phyloP scores from a whole-genome alignment of 2,797 vertebrate genomes.

The Simalia tracyae region DNA sequence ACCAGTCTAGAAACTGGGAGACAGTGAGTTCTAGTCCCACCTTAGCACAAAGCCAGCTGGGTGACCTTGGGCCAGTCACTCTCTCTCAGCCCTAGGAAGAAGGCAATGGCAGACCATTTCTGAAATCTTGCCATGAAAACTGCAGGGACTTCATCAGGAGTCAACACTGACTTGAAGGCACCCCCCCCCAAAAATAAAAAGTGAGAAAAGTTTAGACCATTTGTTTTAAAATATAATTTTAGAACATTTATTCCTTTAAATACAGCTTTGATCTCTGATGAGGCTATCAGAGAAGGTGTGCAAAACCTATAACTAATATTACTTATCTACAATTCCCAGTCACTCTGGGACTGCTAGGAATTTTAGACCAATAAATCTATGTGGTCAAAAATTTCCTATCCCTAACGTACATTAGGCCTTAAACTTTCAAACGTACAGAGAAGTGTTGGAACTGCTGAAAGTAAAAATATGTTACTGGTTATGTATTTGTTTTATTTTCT shows the following conservation, averaged over 20 bases:
- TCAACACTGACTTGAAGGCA: background rate
- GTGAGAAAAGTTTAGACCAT: too few relatives aligned
- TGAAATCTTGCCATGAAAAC: background rate
- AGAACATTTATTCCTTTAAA: background rate
- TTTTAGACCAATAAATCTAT: background rate
- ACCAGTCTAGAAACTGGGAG: background rate
- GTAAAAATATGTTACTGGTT: background rate
- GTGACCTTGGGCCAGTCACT: background rate
- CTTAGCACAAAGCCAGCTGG: background rate
- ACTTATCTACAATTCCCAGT: background rate
- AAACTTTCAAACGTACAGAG: background rate
- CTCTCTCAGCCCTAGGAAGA: background rate
- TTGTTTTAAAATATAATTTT: background rate
- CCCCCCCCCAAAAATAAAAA: too few relatives aligned
- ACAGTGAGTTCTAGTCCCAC: background rate
- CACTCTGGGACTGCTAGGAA: background rate
- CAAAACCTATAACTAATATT: background rate
- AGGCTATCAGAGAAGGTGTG: background rate
- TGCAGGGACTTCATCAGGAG: background rate
- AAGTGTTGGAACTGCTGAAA: background rate
- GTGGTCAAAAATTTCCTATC: background rate
- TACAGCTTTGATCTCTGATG: background rate
- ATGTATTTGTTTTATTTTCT: background rate
- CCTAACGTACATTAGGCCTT: background rate
- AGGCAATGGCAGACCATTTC: background rate